Evolutionary conservation across 2,797 vertebrate genomes (phyloP).

Genomic region (Sebastes flavidus): DNA sequence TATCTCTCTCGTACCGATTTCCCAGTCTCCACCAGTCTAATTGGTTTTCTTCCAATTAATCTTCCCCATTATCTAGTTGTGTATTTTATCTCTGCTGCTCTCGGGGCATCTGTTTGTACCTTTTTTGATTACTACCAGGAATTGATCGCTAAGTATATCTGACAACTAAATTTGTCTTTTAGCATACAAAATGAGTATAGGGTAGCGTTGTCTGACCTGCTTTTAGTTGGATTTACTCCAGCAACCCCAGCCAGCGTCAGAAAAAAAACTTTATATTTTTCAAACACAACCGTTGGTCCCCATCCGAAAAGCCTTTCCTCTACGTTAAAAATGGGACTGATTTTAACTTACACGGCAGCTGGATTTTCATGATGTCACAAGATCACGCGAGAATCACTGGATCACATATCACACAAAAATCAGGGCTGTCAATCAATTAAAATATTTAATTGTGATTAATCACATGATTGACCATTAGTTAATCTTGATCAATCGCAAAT

Average conservation of each 20-base stretch:
- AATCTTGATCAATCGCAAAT: no score
- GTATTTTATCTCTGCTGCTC: background rate
- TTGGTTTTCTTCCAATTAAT: slow-evolving; percentile 12
- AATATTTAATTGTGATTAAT: no score
- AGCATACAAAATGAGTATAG: background rate
- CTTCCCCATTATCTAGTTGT: background rate
- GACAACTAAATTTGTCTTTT: background rate
- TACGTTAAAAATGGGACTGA: no score
- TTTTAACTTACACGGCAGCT: no score
- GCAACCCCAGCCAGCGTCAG: background rate
- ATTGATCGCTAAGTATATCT: background rate
- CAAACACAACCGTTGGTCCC: no score
- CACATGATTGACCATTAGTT: no score
- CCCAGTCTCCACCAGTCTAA: background rate
- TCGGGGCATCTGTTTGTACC: background rate
- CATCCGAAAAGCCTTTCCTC: no score
- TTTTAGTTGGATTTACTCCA: no score
- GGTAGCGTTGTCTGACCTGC: background rate
- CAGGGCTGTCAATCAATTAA: no score
- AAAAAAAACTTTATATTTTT: background rate
- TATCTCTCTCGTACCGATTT: background rate
- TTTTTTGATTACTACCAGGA: background rate
- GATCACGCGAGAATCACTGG: no score
- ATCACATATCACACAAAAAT: no score
- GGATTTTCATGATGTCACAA: no score